Conservation (phyloP, 2,797 vertebrate genomes). For the Podarcis siculus region DNA sequence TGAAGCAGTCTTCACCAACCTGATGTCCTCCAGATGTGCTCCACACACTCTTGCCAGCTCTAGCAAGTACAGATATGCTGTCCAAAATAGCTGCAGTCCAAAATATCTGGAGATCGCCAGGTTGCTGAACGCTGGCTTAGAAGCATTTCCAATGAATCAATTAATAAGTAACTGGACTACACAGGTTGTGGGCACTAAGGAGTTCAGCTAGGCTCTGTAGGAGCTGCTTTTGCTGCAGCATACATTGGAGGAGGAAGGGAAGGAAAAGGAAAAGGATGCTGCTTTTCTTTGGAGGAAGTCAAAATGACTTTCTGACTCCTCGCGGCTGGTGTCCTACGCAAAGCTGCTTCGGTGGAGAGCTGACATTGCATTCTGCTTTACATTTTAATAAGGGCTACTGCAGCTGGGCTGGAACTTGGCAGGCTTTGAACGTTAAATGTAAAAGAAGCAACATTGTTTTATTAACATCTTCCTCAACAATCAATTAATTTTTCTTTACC, state of each 20-base stretch:
- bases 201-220: conserved; percentile 20
- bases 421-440: conserved; percentile 23
- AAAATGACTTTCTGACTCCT: conserved; percentile 60
- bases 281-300: conserved; percentile 63
- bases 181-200: conserved; percentile 53
- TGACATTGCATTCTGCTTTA: conserved; percentile 56
- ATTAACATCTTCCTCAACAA: conserved; percentile 63
- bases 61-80: background rate
- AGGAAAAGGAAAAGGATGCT: conserved; percentile 48
- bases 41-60: too few species aligned
- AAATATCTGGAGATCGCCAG: background rate
- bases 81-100: background rate
- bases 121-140: background rate
- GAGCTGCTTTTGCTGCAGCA: conserved; percentile 1
- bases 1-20: too few species aligned
- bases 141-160: too few species aligned
- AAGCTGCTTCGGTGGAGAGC: conserved; percentile 33
- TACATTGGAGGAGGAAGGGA: background rate
- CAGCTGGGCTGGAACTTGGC: background rate
- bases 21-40: too few species aligned
- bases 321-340: conserved; percentile 31
- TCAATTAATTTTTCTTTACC: conserved; percentile 70
- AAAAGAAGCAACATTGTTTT: conserved; percentile 35
- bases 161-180: background rate
- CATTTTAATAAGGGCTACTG: conserved; percentile 41